phyloP scores from a whole-genome alignment of 2,797 vertebrate species.

The Xiphorhynchus erythropygius region DNA sequence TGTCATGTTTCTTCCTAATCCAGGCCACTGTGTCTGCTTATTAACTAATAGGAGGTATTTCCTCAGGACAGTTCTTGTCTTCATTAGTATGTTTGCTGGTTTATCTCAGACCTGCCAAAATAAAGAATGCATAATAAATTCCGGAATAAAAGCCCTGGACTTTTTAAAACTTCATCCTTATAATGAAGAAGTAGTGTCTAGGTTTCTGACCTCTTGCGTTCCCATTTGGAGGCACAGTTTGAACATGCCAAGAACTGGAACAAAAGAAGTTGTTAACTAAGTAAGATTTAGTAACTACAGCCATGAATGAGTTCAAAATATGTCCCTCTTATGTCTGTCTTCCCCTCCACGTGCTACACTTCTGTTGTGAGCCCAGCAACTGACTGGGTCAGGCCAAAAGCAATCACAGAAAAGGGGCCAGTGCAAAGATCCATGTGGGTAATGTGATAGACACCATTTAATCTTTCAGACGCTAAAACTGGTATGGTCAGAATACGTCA shows the following conservation, averaged over 20 bases:
- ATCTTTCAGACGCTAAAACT: not conserved
- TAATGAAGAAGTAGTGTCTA: not conserved
- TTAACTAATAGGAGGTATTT: conserved; percentile 70
- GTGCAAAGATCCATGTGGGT: not conserved
- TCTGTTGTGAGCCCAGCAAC: not conserved
- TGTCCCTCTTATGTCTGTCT: not conserved
- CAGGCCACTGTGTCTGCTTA: conserved; percentile 59
- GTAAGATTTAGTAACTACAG: conserved; percentile 1
- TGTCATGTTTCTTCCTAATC: conserved; percentile 70
- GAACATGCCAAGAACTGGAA: not conserved
- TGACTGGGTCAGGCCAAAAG: not conserved
- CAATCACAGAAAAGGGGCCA: not conserved
- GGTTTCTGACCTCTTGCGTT: not conserved
- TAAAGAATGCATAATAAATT: conserved; percentile 38
- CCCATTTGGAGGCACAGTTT: not conserved
- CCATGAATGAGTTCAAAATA: not conserved
- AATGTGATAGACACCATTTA: not conserved
- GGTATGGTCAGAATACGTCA: not conserved
- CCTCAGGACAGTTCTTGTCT: conserved; percentile 62
- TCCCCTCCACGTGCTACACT: not conserved
- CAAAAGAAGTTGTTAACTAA: not conserved
- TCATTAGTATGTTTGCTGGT: conserved; percentile 67
- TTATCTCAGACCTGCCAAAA: conserved; percentile 74
- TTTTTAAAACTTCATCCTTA: conserved; percentile 15
- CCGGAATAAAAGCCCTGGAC: conserved; percentile 51